Base-by-base conservation (phyloP, 2,113 vertebrate genomes). In the Mellivora capensis region DNA sequence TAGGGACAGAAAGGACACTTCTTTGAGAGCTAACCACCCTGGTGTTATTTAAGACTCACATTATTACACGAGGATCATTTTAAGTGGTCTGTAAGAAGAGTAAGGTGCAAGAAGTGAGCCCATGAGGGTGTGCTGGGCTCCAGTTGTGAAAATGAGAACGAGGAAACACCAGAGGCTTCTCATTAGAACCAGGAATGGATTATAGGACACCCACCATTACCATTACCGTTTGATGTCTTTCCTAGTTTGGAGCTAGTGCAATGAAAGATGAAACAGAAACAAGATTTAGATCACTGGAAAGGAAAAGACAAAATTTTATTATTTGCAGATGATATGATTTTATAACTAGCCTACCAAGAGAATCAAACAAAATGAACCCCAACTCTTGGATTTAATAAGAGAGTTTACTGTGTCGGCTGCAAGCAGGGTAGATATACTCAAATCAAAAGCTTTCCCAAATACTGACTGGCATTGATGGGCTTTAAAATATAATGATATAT, bases 271-370 rank as follows among this genome's bases (percentile, higher is more conserved):
- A 96, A 97, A 96, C 80, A 76, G 97, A 95, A 97, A 89, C 20
- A 57, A 76, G 87, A 89, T 52, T 84, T 84, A 87, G 44, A 86
- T 81, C 74, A 72, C 39, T 87, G 87, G 83, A 90, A 96, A 91
- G 80, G 27, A 91, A 44, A 90, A 95, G 67, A 54, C 74, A 94
- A 61, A 64, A 64, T 62, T 80, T 95, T 90, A 95, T 96, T 93
- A 80, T 92, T 97, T 97, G 81, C 88, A 97, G 84, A 96, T 97
- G 97, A 87, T 91, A 94, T 39, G 71, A 83, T 94, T 96, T 96
- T 96, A 84, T 93, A 84, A 18, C 13, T 79, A 83, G 17, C 79
- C 57, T 74, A 86, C 62, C 74, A 81, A 87, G 82, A 86, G 82
- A 93, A 80, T 80, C n/a, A 96, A 71, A 61, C 80, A 83, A 87